Evolutionary conservation across 2,797 vertebrate species (phyloP), one percentile per base, ranked within the genome.

Genomic region (Botia almorhae): DNA sequence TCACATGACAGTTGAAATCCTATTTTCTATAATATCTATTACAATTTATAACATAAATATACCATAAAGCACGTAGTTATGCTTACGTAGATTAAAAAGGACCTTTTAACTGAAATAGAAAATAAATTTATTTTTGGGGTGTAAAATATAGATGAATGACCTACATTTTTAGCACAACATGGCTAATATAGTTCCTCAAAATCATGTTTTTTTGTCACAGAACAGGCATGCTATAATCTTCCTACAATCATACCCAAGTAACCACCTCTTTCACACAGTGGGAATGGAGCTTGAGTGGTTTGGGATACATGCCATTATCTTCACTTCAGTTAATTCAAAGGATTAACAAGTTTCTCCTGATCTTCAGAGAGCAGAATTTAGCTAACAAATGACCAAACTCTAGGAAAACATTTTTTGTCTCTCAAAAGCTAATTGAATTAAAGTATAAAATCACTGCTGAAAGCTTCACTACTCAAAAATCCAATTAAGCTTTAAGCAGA

Each of bases 281-380:
- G 53, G 12, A 43, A 13, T 21, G 43, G 53, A 72, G 19, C 19
- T 58, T 58, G 70, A 33, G 69, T 58, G 69, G 51, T 60, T 0
- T 2, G 70, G 50, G 4, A 19, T 50, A 4, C 19, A 48, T 65
- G 16, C 69, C 29, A 43, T n/a, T 58, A 56, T 53, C 53, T 23
- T 72, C 70, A 58, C 36, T 58, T 13, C 19, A 72, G 13, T 3
- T 23, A 58, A 58, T 72, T 72, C 33, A 72, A 58, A 23, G 33
- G 33, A 72, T 72, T 72, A 58, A 43, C 19, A 72, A 14, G 53
- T 72, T 72, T 64, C 61, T 64, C 29, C 61, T 39, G 29, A 64
- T 64, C 61, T 64, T 64, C 29, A 61, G 16, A 16, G 14, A 23
- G 33, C 61, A 36, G 61, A 64, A n/a, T 64, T 64, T 64, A 64